Base-by-base conservation (phyloP, 2,888 invertebrate species). In the Chesias legatella region DNA sequence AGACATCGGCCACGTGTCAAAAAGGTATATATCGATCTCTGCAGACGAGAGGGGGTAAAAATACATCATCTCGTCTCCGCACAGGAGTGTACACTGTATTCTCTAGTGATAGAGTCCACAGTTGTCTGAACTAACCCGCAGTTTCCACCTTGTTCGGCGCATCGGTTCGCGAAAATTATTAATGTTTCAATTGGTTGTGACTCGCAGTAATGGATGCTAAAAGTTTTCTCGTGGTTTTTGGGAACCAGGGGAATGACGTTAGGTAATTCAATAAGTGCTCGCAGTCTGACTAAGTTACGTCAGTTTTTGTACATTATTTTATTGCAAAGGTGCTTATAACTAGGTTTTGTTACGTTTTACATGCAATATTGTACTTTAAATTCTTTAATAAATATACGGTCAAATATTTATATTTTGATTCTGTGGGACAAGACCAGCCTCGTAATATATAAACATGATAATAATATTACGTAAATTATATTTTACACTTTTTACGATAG, bases 1-100 rank as follows among this genome's bases (percentile, higher is more conserved):
- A 43, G 53, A 53, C 56, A 60, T 58, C 56, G 55, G 57, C 46
- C 66, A 63, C 63, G 64, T 69, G 64, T 56, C 20, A 23, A 28
- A 29, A 48, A 42, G 47, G 48, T 53, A 43, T 51, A 43, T 66
- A 73, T 73, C 63, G 72, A 73, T 70, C 59, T 56, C 50, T 53
- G 55, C 56, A 61, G 59, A 60, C 55, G 56, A 48, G 58, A 43
- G 60, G 47, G 58, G 56, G 54, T 58, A 66, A 63, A 67, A 67
- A 64, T 67, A 67, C 53, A 61, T 17, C 13, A 48, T 37, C 44
- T 42, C 36, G 38, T 35, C 49, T 47, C 56, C 37, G 36, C n/a
- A 7, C 7, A 6, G 11, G 7, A 41, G 25, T 41, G 20, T 48
- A 28, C 34, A 42, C 52, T 48, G 24, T 41, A 30, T 7, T 0